Percentiles rank a stretch among this genome's conserved stretches.
Evolutionary conservation across 2,797 vertebrate genomes (phyloP).

Genomic region (Mycteria americana): DNA sequence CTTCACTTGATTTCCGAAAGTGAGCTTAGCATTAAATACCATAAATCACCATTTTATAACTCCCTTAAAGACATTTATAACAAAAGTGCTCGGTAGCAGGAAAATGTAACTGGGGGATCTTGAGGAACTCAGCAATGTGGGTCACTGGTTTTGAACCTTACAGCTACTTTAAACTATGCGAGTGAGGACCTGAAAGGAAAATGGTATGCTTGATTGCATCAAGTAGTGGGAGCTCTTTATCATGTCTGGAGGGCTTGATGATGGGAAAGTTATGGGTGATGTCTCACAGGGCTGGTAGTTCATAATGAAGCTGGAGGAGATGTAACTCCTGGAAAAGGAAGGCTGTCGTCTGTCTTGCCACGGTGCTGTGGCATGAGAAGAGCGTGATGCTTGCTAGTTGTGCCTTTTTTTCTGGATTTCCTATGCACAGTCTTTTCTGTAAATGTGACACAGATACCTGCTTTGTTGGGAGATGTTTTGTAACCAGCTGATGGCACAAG

Average conservation of each 20-base stretch:
- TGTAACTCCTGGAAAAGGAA: not conserved
- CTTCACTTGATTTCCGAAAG: not conserved
- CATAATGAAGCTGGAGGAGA: not conserved
- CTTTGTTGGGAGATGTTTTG: not conserved
- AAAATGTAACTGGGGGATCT: fast-evolving
- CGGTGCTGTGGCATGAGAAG: not conserved
- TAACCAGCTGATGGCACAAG: not conserved
- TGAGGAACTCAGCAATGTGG: not conserved
- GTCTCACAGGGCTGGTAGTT: not conserved
- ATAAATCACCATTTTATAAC: not conserved
- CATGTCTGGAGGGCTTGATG: not conserved
- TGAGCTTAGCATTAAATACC: not conserved
- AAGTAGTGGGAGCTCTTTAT: not conserved
- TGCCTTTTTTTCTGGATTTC: not conserved
- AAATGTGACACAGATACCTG: not conserved
- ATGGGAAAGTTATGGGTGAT: not conserved
- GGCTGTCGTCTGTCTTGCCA: not conserved
- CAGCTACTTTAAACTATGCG: not conserved
- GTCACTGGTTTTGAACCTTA: not conserved
- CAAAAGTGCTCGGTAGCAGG: not conserved
- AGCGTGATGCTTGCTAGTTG: not conserved
- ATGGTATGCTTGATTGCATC: not conserved
- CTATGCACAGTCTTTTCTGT: not conserved
- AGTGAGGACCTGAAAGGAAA: not conserved
- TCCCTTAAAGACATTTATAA: not conserved